Evolutionary conservation across 2,888 invertebrate genomes (phyloP), one percentile per base, ranked within the genome.

Genomic region (Tiliacea citrago): DNA sequence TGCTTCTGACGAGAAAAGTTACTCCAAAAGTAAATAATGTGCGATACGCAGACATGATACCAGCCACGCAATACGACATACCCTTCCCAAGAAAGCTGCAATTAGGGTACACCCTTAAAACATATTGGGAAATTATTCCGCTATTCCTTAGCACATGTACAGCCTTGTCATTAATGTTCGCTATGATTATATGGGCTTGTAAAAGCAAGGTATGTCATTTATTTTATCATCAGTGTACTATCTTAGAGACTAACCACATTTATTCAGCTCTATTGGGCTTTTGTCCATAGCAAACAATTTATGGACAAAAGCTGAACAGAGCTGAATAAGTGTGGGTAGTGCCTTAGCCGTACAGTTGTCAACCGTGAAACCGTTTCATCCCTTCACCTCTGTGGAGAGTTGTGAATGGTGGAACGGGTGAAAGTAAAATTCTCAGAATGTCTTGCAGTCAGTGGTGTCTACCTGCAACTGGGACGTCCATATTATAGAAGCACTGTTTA

Each of bases 101-200:
- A 0, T 21, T 93, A 0, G 79, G 82, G 2, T 91, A 93, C 66
- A 91, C 87, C 0, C 24, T 94, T 42, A 87, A 57, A 13, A 88
- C 83, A 3, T 91, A 95, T 82, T 96, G 95, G 95, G 96, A 96
- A 85, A 91, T 87, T 0, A 92, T 94, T 29, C 96, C 96, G 0
- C 77, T 96, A 49, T 89, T 95, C 61, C 0, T 91, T 0, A 71
- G 83, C 2, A 94, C 93, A 0, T 74, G 68, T 13, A 42, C 90
- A 7, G 82, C 91, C 0, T 10, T 94, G 0, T 0, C 45, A 0
- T 0, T 94, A 0, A 8, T 92, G 81, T 51, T 89, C 5, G 18
- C 60, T 0, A 66, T 91, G 5, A 89, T 94, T n/a, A 57, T 87
- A 2, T 94, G 90, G 91, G 88, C 92, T 1, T 81, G 80, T 72